phyloP scores from a whole-genome alignment of 2,113 vertebrate genomes.

The Eulemur rufifrons region DNA sequence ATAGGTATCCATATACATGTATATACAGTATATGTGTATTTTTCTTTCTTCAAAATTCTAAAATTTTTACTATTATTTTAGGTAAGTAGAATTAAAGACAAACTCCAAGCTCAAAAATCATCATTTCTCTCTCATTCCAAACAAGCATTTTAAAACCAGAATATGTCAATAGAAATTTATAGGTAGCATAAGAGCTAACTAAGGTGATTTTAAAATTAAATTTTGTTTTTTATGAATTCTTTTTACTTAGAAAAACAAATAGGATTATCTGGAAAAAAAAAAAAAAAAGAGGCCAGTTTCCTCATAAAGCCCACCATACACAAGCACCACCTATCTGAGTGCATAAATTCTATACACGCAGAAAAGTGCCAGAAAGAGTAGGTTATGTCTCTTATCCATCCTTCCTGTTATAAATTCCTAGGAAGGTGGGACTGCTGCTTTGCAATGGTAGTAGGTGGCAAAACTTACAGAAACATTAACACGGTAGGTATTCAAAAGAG shows the following conservation, averaged over 20 bases:
- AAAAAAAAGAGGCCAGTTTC: not conserved
- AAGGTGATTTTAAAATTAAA: not conserved
- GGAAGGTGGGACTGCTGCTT: not conserved
- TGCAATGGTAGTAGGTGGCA: not conserved
- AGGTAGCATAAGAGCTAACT: not conserved
- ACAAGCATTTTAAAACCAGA: not conserved
- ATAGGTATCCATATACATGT: not conserved
- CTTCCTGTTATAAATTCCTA: not conserved
- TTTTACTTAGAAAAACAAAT: not conserved
- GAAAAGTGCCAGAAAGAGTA: not conserved
- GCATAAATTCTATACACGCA: not conserved
- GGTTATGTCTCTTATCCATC: not conserved
- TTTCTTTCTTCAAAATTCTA: not conserved
- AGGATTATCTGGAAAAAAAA: not conserved
- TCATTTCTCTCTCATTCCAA: not conserved
- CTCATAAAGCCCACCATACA: not conserved
- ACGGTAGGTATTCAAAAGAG: not conserved
- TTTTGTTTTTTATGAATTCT: not conserved
- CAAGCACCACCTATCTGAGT: not conserved
- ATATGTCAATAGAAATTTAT: no score
- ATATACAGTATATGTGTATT: no score
- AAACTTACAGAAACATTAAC: not conserved
- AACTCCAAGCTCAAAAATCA: conserved; percentile 20
- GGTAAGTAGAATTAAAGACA: not conserved
- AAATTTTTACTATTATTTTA: not conserved